A percentile compares a stretch with the other conserved stretches of the same genome.
These are phyloP conservation scores for Laupala kohalensis DNA, from an alignment of 1,140 invertebrate species.

Conservation along the genomic window DNA sequence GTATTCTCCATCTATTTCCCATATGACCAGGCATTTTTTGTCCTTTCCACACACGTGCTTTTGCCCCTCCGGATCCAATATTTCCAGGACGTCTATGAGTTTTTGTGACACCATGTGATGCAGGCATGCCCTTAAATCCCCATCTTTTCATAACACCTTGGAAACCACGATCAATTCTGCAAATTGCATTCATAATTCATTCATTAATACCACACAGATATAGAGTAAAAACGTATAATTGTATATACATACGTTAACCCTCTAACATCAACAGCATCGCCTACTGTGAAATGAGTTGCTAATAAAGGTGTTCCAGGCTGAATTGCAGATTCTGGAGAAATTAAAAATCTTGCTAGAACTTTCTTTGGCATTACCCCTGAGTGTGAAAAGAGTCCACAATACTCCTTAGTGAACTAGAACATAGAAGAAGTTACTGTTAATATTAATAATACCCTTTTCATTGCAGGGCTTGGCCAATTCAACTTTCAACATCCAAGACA, in stretches of 20 bases:
- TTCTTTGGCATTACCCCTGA: conserved; percentile 83
- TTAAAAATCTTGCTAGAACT: conserved; percentile 65
- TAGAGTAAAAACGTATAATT: too few species aligned
- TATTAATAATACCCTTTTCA: neutral
- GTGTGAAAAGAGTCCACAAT: conserved; percentile 72
- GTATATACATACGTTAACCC: conserved; percentile 80
- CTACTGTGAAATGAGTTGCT: conserved; percentile 80
- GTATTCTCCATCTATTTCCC: conserved; percentile 65
- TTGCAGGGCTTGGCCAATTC: neutral
- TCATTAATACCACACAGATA: neutral
- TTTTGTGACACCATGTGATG: conserved; percentile 87
- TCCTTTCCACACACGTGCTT: conserved; percentile 81
- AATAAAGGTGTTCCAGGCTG: conserved; percentile 78
- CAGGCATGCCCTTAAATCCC: conserved; percentile 88
- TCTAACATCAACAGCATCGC: conserved; percentile 79
- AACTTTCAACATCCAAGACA: neutral
- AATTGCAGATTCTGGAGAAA: conserved; percentile 76
- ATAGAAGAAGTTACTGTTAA: neutral
- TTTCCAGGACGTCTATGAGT: conserved; percentile 83
- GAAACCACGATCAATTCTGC: conserved; percentile 83
- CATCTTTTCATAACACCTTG: conserved; percentile 96
- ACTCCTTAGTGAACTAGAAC: conserved; percentile 68
- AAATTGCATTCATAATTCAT: conserved; percentile 16
- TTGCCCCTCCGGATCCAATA: conserved; percentile 72
- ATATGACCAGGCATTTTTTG: conserved; percentile 96